phyloP scores from a whole-genome alignment of 2,113 vertebrate genomes.

The Mormyrus lacerda region DNA sequence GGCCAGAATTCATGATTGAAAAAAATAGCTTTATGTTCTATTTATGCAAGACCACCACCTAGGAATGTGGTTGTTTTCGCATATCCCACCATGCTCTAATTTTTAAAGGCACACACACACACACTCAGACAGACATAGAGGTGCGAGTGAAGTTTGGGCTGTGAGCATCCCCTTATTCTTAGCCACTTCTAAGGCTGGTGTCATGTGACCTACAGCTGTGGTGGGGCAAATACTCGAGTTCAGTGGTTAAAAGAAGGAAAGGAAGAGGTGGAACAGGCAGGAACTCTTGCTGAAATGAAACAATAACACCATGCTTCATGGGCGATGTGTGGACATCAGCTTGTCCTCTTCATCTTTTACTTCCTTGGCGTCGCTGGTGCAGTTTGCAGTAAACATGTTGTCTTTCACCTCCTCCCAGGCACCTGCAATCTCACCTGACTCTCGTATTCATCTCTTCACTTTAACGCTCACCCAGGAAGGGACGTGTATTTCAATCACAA shows the following conservation, averaged over 20 bases:
- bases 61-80: neutral
- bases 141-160: neutral
- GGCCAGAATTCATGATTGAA: neutral
- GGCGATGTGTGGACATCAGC: neutral
- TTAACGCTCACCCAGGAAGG: neutral
- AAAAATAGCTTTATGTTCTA: neutral
- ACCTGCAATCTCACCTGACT: neutral
- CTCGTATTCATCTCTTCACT: neutral
- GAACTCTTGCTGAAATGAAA: neutral
- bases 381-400: neutral
- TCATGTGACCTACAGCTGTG: neutral
- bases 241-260: neutral
- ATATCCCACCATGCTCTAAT: neutral
- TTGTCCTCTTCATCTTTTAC: neutral
- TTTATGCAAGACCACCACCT: neutral
- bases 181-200: neutral
- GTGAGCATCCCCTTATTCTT: neutral
- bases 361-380: neutral
- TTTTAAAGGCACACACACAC: neutral
- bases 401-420: neutral
- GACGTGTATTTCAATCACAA: neutral
- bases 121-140: neutral
- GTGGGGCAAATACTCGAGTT: neutral
- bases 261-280: neutral
- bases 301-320: neutral